These are phyloP conservation scores for Spialia ferax DNA, from an alignment of 2,888 invertebrate species.

Conservation along the genomic window DNA sequence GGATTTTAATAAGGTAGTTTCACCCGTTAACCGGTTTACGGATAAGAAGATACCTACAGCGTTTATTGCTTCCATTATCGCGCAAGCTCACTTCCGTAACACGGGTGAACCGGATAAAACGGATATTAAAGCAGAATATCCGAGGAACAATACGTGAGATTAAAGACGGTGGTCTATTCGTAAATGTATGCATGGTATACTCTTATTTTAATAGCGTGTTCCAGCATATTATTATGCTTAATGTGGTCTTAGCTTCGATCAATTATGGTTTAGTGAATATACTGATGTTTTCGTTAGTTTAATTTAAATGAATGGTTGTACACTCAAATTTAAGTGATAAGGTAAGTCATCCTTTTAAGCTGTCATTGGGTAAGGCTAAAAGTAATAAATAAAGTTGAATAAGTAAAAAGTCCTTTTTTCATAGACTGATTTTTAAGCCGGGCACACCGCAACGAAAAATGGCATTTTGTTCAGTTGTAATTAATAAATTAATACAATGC, in stretches of 20 bases:
- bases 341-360: too few relatives aligned
- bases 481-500: too few relatives aligned
- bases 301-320: too few relatives aligned
- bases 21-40: conserved; percentile 11
- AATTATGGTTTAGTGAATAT: too few relatives aligned
- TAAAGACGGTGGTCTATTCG: background rate
- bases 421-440: too few relatives aligned
- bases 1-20: conserved; percentile 10
- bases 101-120: conserved; percentile 29
- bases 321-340: too few relatives aligned
- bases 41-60: conserved; percentile 11
- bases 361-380: too few relatives aligned
- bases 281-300: too few relatives aligned
- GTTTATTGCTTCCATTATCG: conserved; percentile 24
- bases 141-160: conserved; percentile 18
- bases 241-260: background rate
- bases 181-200: background rate
- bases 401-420: too few relatives aligned
- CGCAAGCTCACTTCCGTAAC: conserved; percentile 22
- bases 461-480: too few relatives aligned
- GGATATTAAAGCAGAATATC: conserved; percentile 29
- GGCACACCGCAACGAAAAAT: too few relatives aligned
- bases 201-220: background rate
- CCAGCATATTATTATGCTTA: background rate
- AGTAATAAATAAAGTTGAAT: too few relatives aligned